phyloP scores from a whole-genome alignment of 2,797 vertebrate species.

The Pampus argenteus region DNA sequence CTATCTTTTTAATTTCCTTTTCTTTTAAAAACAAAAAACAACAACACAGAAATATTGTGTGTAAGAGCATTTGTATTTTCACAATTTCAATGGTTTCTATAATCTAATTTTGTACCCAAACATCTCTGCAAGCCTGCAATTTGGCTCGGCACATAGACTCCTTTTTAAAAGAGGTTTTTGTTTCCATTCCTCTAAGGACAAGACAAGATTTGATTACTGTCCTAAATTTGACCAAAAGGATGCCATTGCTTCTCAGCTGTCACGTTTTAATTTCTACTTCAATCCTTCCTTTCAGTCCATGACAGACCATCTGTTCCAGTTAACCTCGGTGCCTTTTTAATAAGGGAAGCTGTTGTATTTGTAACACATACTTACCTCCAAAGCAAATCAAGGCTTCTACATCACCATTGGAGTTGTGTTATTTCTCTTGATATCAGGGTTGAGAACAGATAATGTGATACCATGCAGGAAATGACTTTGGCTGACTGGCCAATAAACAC shows the following conservation, averaged over 20 bases:
- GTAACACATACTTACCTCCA: conserved; percentile 65
- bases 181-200: conserved; percentile 53
- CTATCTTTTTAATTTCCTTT: not conserved
- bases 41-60: conserved; percentile 12
- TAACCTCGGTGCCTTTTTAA: conserved; percentile 46
- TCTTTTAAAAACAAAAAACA: too few relatives aligned
- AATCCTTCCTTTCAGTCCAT: conserved; percentile 54
- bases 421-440: conserved; percentile 38
- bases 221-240: conserved; percentile 62
- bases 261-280: conserved; percentile 69
- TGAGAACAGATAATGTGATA: conserved; percentile 44
- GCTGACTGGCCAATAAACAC: not conserved
- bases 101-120: conserved; percentile 23
- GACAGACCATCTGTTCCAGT: conserved; percentile 47
- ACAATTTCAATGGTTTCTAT: conserved; percentile 17
- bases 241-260: conserved; percentile 73
- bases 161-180: conserved; percentile 49
- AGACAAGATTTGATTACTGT: conserved; percentile 65
- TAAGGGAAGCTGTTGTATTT: conserved; percentile 51
- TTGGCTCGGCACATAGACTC: conserved; percentile 50
- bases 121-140: conserved; percentile 19
- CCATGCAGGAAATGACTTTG: conserved; percentile 36
- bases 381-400: conserved; percentile 47
- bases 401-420: conserved; percentile 22
- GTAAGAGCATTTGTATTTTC: conserved; percentile 2